Conservation (phyloP, 1,140 invertebrate genomes). For the Ectropis grisescens region DNA sequence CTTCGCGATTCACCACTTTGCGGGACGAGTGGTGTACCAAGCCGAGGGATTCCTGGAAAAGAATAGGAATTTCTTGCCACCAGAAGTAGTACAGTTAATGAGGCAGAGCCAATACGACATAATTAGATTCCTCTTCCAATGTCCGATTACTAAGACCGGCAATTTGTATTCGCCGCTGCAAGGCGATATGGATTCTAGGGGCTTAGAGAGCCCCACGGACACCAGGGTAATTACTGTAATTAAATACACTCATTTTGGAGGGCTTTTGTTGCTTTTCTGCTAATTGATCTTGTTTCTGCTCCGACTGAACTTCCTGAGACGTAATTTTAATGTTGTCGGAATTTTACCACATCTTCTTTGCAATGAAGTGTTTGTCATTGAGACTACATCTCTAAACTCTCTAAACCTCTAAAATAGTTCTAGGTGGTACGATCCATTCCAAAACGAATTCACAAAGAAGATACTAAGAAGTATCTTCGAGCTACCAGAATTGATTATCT, state of each 20-base stretch:
- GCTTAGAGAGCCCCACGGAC: slow-evolving; percentile 49
- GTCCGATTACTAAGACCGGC: slow-evolving; percentile 85
- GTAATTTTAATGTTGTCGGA: no score
- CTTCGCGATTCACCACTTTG: slow-evolving; percentile 83
- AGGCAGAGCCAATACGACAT: slow-evolving; percentile 80
- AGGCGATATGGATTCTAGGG: slow-evolving; percentile 60
- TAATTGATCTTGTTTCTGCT: no score
- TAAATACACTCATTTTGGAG: background rate
- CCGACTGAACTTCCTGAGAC: no score
- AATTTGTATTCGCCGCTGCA: slow-evolving; percentile 77
- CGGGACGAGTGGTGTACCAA: slow-evolving; percentile 84
- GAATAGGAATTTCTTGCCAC: slow-evolving; percentile 86
- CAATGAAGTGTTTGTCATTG: no score
- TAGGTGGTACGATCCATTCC: no score
- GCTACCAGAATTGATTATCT: no score
- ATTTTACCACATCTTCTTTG: no score
- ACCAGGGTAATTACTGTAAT: slow-evolving; percentile 32
- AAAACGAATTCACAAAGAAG: no score
- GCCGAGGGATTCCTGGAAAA: slow-evolving; percentile 86
- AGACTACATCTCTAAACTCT: no score
- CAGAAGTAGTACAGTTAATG: slow-evolving; percentile 84
- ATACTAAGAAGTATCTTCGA: no score
- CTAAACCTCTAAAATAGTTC: no score
- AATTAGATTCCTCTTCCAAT: slow-evolving; percentile 84
- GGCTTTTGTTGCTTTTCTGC: slow-evolving; percentile 3